A percentile compares a stretch with the other conserved stretches of the same genome.
Conservation (phyloP, 2,113 vertebrate genomes). For the Aspidoscelis tigris region DNA sequence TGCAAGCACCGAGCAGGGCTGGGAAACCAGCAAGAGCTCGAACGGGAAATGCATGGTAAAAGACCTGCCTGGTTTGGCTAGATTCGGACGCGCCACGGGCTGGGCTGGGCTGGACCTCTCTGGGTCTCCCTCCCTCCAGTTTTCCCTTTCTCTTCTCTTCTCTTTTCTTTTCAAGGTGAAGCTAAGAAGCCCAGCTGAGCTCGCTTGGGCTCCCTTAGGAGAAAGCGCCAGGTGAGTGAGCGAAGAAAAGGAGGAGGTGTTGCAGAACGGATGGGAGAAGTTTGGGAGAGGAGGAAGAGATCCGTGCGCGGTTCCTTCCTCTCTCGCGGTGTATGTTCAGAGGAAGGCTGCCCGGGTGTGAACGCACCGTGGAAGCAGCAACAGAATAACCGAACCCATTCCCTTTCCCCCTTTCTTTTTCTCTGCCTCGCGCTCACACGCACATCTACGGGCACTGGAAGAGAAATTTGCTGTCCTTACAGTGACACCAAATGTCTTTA, state of each 20-base stretch:
- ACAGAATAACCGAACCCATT: too few species aligned
- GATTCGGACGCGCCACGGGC: slow-evolving; percentile 49
- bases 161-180: slow-evolving; percentile 40
- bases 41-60: slow-evolving; percentile 69
- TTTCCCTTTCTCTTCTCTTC: slow-evolving; percentile 15
- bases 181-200: not conserved
- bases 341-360: not conserved
- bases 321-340: slow-evolving; percentile 58
- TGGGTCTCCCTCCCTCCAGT: not conserved
- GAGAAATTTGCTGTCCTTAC: slow-evolving; percentile 69
- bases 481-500: slow-evolving; percentile 80
- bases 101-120: slow-evolving; percentile 26
- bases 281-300: slow-evolving; percentile 50
- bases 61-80: slow-evolving; percentile 51
- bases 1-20: slow-evolving; percentile 49
- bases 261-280: slow-evolving; percentile 55
- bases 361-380: too few species aligned
- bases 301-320: slow-evolving; percentile 38
- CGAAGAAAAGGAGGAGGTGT: slow-evolving; percentile 31
- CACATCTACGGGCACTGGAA: not conserved
- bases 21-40: slow-evolving; percentile 64
- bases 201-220: not conserved
- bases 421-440: not conserved
- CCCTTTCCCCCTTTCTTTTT: not conserved
- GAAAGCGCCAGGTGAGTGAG: slow-evolving; percentile 42